Evolutionary conservation across 1,140 invertebrate species (phyloP), one percentile per base, ranked within the genome.

Genomic region (Mactra quadrangularis): DNA sequence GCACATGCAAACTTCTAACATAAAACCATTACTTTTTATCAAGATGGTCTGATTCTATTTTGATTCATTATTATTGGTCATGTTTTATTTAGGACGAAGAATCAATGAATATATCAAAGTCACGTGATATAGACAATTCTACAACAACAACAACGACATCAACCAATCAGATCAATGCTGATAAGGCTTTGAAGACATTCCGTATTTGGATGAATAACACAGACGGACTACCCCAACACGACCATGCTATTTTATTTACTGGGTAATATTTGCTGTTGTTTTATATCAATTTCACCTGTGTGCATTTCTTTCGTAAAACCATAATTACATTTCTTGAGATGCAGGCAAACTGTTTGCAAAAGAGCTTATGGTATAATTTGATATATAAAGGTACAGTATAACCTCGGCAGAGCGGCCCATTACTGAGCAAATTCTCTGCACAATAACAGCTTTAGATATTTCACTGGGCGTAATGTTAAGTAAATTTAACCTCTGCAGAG

Each of bases 221-320:
- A 38, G 25, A 38, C 9, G 35, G 52, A n/a, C 70, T 82, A 50
- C 79, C 79, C 19, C 17, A 35, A 9, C 68, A 74, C 31, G 70
- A 64, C 31, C 79, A 82, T 35, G 70, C 79, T 17, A 55, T 82
- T 38, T 57, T 82, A 0, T 82, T 82, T 45, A 82, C 79, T 27
- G 79, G 79, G 79, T 82, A 74, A 74, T 9, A n/a, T n/a, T n/a
- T n/a, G n/a, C n/a, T n/a, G n/a, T n/a, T 19, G 22, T 33, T 64
- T 19, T 35, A 9, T 33, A 33, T 17, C 17, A 15, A 29, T 27
- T 13, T 38, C 33, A 19, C 6, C 13, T 29, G 11, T 64, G 17
- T 19, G 6, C 4, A 27, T 25, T 7, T 6, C 27, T 29, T 13
- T 11, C 17, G 55, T 38, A 35, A 64, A 33, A 17, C 33, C 13